Base-by-base conservation (phyloP, 2,797 vertebrate species). In the Ceryle rudis region DNA sequence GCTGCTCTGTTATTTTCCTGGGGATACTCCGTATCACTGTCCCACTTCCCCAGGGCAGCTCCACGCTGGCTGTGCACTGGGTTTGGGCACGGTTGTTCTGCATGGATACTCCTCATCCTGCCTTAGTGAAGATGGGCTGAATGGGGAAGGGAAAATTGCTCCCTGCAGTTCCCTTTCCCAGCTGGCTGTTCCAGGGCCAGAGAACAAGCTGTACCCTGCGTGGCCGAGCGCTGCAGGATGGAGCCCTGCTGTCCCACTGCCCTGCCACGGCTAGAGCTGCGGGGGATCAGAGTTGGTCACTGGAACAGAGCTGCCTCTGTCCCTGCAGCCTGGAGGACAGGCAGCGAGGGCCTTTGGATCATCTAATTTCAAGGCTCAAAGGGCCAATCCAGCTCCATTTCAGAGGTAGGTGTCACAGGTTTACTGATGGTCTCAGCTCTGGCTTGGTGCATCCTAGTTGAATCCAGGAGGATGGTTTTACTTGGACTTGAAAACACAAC, bases 331-430 rank as follows among this genome's bases (percentile, higher is more conserved):
- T 17, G 71, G 18, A 42, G 41, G 17, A 72, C 39, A 51, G 16
- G 21, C 75, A 61, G 57, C 0, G 2, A 71, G 15, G 18, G 17
- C 52, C 61, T 57, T 52, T 26, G 77, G 69, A 13, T 78, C 10
- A 0, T 11, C 74, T 35, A 1, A 14, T 22, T 49, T 29, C 0
- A 1, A 29, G 61, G 39, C 22, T 73, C 17, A 0, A 51, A 67
- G 28, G 61, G n/a, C 75, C 46, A 42, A 9, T 4, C 46, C 26
- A 4, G 39, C 75, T 70, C 67, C 1, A 0, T 0, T 41, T 14
- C 69, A 57, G 39, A 14, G 1, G 3, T 0, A 14, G 22, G 20
- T 17, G 13, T 19, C 1, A 0, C 37, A 61, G 54, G n/a, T 83
- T 74, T 81, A 10, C 23, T 62, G 10, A 6, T 0, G 5, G 64